Base-by-base conservation (phyloP, 1,140 invertebrate species). In the Mactra quadrangularis region DNA sequence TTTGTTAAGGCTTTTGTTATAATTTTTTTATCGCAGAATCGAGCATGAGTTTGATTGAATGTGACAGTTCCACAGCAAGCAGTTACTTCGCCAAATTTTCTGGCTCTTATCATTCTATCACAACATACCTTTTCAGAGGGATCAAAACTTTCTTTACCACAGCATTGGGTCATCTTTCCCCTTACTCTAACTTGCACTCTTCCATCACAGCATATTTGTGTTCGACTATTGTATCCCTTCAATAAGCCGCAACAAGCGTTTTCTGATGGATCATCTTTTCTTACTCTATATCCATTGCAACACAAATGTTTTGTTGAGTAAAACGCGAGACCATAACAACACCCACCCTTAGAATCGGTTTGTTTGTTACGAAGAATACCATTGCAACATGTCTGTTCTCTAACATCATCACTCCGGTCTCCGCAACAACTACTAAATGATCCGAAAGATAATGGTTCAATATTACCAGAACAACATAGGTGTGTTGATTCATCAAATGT, bases 131-230 rank as follows among this genome's bases (percentile, higher is more conserved):
- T 33, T 13, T 27, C 25, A 6, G 52, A 22, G 22, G 71, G 71
- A 75, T 75, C 47, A 45, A 55, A 75, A 27, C 55, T 59, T 15
- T 38, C 38, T 27, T 9, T 75, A 3, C 33, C 35, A 47, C 71
- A 75, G 35, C 71, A 75, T 22, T 45, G 38, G 6, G 71, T 75
- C 6, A 25, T 75, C 3, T 57, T 29, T 15, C 31, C 31, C 22
- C 31, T 31, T 25, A 75, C 31, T 27, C 27, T 38, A 4, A 2
- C 6, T 41, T 75, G 52, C 3, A 60, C 53, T 3, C 13, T 19
- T 38, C 25, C 38, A 35, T 75, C 53, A n/a, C 71, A 75, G 25
- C 71, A 75, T 17, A 75, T 75, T 60, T 75, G 25, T 33, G 29
- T 53, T 19, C 47, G 25, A 53, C 68, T 71, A 22, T 71, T 29